Conservation (phyloP, 2,113 vertebrate genomes). For the Hiodon tergisus region DNA sequence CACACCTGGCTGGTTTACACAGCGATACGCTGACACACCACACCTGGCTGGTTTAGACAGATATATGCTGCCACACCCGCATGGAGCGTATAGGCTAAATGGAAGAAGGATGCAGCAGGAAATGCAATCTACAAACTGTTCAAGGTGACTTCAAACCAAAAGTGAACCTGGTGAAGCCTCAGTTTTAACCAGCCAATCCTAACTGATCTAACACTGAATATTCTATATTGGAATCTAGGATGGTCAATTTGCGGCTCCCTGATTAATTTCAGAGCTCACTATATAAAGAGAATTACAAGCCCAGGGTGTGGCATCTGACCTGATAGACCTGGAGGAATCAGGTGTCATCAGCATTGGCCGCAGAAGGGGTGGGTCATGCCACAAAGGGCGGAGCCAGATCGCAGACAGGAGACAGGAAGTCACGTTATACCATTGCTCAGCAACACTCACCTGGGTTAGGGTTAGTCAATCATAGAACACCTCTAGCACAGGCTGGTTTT, state of each 20-base stretch:
- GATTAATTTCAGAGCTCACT: too few relatives aligned
- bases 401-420: constrained; percentile 39
- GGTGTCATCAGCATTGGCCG: constrained; percentile 35
- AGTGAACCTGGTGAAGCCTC: background rate
- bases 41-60: too few relatives aligned
- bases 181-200: background rate
- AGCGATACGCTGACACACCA: too few relatives aligned
- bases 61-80: too few relatives aligned
- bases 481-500: background rate
- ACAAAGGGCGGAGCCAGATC: constrained; percentile 34
- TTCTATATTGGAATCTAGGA: too few relatives aligned
- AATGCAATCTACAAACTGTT: too few relatives aligned
- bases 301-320: constrained; percentile 51
- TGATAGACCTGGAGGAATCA: constrained; percentile 54
- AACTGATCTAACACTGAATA: background rate
- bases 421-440: constrained; percentile 38
- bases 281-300: background rate
- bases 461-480: constrained; percentile 7
- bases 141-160: too few relatives aligned
- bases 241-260: too few relatives aligned
- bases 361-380: constrained; percentile 39
- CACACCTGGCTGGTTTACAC: too few relatives aligned
- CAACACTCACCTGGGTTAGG: constrained; percentile 16
- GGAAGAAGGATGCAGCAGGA: too few relatives aligned
- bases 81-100: too few relatives aligned